Base-by-base conservation (phyloP, 2,888 invertebrate genomes). In the Macrosoma leucophasiata region DNA sequence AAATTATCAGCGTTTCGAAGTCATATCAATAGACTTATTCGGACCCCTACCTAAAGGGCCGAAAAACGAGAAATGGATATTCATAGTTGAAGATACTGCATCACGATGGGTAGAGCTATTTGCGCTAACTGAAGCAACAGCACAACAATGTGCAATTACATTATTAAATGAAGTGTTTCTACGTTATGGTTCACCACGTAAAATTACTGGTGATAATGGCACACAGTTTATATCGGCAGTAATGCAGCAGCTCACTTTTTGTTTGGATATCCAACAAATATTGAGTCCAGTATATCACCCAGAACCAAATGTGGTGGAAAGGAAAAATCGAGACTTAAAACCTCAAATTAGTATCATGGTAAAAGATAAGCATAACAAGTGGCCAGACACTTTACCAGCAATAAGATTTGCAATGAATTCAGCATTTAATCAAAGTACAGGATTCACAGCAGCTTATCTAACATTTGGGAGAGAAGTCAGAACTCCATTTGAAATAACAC, bases 381-480 rank as follows among this genome's bases (percentile, higher is more conserved):
- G 65, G 65, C 17, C 41, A 2, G 47, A 53, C 1, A 43, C 55
- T 3, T 31, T 74, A 2, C 48, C 65, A 0, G 31, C 47, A 2
- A 59, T 71, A 1, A 38, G 70, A 0, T 75, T 71, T 31, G 62
- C 67, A 0, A 62, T 71, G 54, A 74, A 73, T 23, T 56, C 62
- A 0, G 30, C 17, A 1, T 10, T 7, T 1, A 45, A 13, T 2
- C 3, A 5, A 0, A 6, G 38, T 1, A 53, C 48, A 0, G 41
- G 36, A 0, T 28, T 17, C 4, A 41, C 46, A 0, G 46, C 55
- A 0, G 56, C 52, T 0, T 58, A 47, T 56, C 24, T 68, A 2
- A 68, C 58, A 11, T 62, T 56, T 19, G 54, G 40, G 4, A 19
- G 49, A 17, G 50, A 58, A 25, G 12, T 56, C 1, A 9, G 46